Conservation (phyloP, 1,140 invertebrate genomes). For the Hypothenemus hampei region DNA sequence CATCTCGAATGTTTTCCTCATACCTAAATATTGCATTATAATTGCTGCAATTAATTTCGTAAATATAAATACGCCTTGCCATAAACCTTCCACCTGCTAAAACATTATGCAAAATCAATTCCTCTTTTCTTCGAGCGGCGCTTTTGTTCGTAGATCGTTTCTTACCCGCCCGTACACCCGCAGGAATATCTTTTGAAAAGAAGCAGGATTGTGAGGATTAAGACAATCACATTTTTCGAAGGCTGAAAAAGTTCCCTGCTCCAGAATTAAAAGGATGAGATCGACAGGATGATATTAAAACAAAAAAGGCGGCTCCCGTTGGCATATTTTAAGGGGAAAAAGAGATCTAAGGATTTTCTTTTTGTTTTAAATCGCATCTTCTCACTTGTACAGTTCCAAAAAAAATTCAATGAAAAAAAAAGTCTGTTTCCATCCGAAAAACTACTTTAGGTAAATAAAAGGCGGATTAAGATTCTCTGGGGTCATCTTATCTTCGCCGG, state of each 20-base stretch:
- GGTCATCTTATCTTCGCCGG: constrained; percentile 11
- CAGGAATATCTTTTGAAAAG: constrained; percentile 27
- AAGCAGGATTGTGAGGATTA: constrained; percentile 39
- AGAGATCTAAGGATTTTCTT: constrained; percentile 5
- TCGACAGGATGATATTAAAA: constrained; percentile 23
- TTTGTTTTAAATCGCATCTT: constrained; percentile 7
- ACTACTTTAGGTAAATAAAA: constrained; percentile 6
- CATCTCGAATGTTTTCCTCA: no score
- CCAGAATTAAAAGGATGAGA: constrained; percentile 24
- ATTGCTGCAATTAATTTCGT: no score
- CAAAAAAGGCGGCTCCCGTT: constrained; percentile 14
- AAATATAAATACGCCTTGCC: no score
- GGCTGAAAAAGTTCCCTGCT: constrained; percentile 26
- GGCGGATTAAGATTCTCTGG: constrained; percentile 1
- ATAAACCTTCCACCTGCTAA: no score
- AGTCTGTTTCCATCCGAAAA: background rate
- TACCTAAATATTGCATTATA: no score
- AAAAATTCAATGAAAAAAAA: background rate
- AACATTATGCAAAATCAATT: constrained; percentile 48
- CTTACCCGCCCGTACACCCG: constrained; percentile 24
- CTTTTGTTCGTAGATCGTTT: constrained; percentile 20
- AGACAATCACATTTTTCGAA: constrained; percentile 39
- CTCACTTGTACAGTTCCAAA: background rate
- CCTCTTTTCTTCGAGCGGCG: constrained; percentile 35
- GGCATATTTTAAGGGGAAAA: constrained; percentile 7